A percentile compares a stretch with the other conserved stretches of the same genome.
These are phyloP conservation scores for Drosophila navojoa DNA, from an alignment of 1,140 invertebrate genomes.

Conservation along the genomic window DNA sequence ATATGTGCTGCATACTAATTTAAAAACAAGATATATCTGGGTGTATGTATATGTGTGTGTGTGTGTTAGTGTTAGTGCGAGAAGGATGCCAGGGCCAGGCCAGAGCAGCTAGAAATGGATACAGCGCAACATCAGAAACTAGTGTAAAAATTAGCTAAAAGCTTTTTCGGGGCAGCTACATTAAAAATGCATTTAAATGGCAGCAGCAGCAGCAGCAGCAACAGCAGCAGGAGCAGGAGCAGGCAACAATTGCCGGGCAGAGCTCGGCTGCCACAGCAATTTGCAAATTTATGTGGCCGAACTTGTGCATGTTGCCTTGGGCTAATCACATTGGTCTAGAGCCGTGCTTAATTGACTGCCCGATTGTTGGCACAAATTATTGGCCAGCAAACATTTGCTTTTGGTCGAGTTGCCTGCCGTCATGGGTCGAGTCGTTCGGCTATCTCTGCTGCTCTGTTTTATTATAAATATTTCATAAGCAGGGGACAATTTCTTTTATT, in stretches of 20 bases:
- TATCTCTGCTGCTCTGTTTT: slow-evolving; percentile 14
- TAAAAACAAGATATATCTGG: slow-evolving; percentile 26
- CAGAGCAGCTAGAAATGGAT: slow-evolving; percentile 14
- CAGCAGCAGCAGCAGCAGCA: slow-evolving; percentile 28
- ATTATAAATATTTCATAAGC: slow-evolving; percentile 75
- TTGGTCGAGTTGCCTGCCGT: neutral
- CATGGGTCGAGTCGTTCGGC: neutral
- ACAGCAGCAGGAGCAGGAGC: neutral
- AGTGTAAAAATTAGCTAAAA: slow-evolving; percentile 78
- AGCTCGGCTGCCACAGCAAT: slow-evolving; percentile 4
- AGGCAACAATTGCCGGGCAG: slow-evolving; percentile 53
- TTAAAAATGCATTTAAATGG: slow-evolving; percentile 82
- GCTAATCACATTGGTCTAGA: slow-evolving; percentile 46
- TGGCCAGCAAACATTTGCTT: slow-evolving; percentile 43
- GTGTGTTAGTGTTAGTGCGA: slow-evolving; percentile 10
- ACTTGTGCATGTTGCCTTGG: slow-evolving; percentile 20
- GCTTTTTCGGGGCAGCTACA: slow-evolving; percentile 69
- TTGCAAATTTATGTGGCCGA: slow-evolving; percentile 37
- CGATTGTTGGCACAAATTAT: slow-evolving; percentile 33
- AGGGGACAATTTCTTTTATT: slow-evolving; percentile 39
- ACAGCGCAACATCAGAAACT: slow-evolving; percentile 21
- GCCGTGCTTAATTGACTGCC: slow-evolving; percentile 46
- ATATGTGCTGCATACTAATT: slow-evolving; percentile 80
- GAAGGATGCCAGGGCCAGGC: slow-evolving; percentile 72
- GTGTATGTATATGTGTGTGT: slow-evolving; percentile 17